Conservation (phyloP, 1,140 invertebrate genomes). For the Latrodectus geometricus region DNA sequence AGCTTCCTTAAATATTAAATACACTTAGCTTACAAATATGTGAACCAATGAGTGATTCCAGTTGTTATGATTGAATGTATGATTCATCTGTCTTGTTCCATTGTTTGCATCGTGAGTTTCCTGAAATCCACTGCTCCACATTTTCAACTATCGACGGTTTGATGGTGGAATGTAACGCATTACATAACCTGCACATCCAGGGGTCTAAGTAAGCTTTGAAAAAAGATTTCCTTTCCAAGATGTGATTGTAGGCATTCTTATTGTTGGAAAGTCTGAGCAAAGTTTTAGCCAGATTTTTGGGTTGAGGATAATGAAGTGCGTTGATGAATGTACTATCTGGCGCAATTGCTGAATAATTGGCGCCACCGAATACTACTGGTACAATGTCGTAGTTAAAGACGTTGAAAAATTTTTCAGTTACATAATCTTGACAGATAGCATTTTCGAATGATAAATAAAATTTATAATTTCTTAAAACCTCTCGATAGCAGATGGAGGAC, state of each 20-base stretch:
- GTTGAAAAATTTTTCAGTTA: constrained; percentile 64
- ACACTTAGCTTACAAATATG: too few relatives aligned
- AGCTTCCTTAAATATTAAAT: too few relatives aligned
- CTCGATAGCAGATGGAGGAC: constrained; percentile 63
- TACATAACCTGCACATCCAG: constrained; percentile 65
- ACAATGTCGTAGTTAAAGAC: constrained; percentile 72
- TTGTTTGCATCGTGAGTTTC: constrained; percentile 48
- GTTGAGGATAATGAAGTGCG: constrained; percentile 72
- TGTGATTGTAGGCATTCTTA: constrained; percentile 65
- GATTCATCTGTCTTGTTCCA: constrained; percentile 21
- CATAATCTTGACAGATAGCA: constrained; percentile 65
- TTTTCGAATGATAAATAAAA: constrained; percentile 70
- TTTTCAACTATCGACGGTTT: not conserved
- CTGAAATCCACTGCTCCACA: constrained; percentile 57
- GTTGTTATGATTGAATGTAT: not conserved
- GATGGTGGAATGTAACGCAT: constrained; percentile 59
- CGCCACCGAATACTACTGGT: constrained; percentile 78
- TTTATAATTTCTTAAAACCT: constrained; percentile 65
- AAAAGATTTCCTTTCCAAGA: constrained; percentile 66
- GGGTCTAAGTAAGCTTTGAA: constrained; percentile 61
- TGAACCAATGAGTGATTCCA: too few relatives aligned
- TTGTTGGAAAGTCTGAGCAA: constrained; percentile 70
- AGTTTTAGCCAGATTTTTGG: constrained; percentile 72
- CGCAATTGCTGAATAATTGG: constrained; percentile 72
- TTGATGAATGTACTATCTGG: constrained; percentile 78